phyloP scores from a whole-genome alignment of 2,888 invertebrate species.

The Hemithea aestivaria region DNA sequence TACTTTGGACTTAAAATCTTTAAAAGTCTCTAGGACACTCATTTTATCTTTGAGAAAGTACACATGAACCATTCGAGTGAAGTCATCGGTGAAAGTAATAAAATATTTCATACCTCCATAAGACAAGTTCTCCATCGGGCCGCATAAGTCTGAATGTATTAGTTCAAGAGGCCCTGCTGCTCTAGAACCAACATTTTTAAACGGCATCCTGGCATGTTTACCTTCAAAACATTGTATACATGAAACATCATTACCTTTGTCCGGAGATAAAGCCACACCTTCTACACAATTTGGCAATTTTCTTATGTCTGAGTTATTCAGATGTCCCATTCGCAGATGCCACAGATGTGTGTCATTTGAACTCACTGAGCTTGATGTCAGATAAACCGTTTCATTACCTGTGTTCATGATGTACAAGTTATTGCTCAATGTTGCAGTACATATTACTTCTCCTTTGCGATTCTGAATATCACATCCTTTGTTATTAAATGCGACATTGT shows the following conservation, averaged over 20 bases:
- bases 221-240: constrained; percentile 24
- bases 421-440: too few species aligned
- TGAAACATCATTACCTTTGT: background rate
- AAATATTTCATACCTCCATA: constrained; percentile 25
- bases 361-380: too few species aligned
- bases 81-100: constrained; percentile 24
- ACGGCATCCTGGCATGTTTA: constrained; percentile 25
- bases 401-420: constrained; percentile 12
- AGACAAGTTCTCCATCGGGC: constrained; percentile 25
- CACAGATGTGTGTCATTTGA: too few species aligned
- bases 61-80: too few species aligned
- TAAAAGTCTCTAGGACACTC: constrained; percentile 12
- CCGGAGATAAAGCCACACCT: constrained; percentile 15
- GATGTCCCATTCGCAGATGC: constrained; percentile 27
- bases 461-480: too few species aligned
- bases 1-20: constrained; percentile 20
- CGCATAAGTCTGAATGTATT: too few species aligned
- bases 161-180: constrained; percentile 17
- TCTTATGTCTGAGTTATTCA: constrained; percentile 24
- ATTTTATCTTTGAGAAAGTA: constrained; percentile 22
- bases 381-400: constrained; percentile 8
- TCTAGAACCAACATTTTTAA: constrained; percentile 18
- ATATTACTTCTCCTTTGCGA: too few species aligned
- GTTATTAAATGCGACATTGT: background rate
- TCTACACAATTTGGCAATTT: constrained; percentile 21